Percentiles rank a stretch among this genome's conserved stretches.
Conservation (phyloP, 2,113 vertebrate species). For the Benitochromis conjunctus region DNA sequence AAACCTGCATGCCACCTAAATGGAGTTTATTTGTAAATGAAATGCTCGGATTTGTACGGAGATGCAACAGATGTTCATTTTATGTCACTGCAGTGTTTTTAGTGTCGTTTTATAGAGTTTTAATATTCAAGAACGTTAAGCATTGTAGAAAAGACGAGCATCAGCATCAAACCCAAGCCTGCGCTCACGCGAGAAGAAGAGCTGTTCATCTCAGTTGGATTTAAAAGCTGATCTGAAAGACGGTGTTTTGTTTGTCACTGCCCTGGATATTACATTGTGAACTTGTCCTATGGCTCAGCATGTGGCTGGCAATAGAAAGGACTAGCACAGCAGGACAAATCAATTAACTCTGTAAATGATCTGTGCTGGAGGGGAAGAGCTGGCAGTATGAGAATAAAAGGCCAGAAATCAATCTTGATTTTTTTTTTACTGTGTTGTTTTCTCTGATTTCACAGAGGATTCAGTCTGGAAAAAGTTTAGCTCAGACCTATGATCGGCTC, state of each 20-base stretch:
- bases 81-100: neutral
- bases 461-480: neutral
- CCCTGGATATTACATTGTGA: slow-evolving; percentile 11
- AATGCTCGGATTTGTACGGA: neutral
- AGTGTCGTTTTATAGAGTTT: neutral
- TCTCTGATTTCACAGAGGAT: slow-evolving; percentile 14
- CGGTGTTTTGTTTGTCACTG: slow-evolving; percentile 1
- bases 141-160: neutral
- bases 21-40: neutral
- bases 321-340: slow-evolving; percentile 42
- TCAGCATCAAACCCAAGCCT: neutral
- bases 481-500: neutral
- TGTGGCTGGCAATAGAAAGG: slow-evolving; percentile 21
- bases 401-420: slow-evolving; percentile 28
- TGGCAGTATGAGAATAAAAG: slow-evolving; percentile 27
- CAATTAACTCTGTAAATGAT: slow-evolving; percentile 56
- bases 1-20: fast-evolving
- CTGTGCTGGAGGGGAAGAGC: slow-evolving; percentile 9
- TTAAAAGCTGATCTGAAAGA: slow-evolving; percentile 31
- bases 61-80: neutral
- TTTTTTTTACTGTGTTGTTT: neutral
- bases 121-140: neutral
- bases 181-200: neutral
- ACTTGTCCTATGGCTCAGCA: slow-evolving; percentile 32
- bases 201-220: neutral